Evolutionary conservation across 1,140 invertebrate genomes (phyloP), one percentile per base, ranked within the genome.

Genomic region (Hermetia illucens): DNA sequence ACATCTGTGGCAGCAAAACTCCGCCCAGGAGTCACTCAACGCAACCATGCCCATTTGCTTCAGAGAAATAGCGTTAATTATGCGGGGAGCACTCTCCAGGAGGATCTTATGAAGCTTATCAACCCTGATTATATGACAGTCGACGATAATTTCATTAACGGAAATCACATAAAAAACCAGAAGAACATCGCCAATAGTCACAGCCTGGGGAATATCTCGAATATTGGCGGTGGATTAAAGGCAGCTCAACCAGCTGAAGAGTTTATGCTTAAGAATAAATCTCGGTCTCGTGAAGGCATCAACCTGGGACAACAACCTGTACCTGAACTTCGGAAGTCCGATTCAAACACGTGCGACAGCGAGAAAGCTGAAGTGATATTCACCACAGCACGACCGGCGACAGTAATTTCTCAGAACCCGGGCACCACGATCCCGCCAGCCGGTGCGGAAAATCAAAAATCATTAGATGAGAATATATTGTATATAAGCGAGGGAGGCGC

Each of bases 71-170:
- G 72, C 12, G 73, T 74, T 2, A 77, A 77, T 55, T 57, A 77
- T 15, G 68, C 68, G 1, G 70, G 69, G 1, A 79, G 71, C 48
- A 83, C 76, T 17, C 62, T 89, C 4, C 81, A 92, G 63, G 86
- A 92, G 55, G 88, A 94, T 51, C 64, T 94, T 3, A 80, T 91
- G 67, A 74, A 82, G 22, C 65, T 94, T 2, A 92, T 94, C 43
- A 84, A 85, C 64, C 84, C 86, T 0, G 88, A 92, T 52, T 75
- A 76, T 41, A 48, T 64, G 15, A 42, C 66, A 54, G 29, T 56
- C 61, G 25, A 55, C 45, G 36, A 62, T 54, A 20, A 41, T 55
- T 10, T 29, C 48, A 32, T 32, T 17, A 10, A 32, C 30, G 13
- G 2, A 62, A 56, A 17, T 34, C 4, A 10, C 21, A 37, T 37